A percentile compares a stretch with the other conserved stretches of the same genome.
Evolutionary conservation across 1,140 invertebrate species (phyloP).

Genomic region (Formica selysi): DNA sequence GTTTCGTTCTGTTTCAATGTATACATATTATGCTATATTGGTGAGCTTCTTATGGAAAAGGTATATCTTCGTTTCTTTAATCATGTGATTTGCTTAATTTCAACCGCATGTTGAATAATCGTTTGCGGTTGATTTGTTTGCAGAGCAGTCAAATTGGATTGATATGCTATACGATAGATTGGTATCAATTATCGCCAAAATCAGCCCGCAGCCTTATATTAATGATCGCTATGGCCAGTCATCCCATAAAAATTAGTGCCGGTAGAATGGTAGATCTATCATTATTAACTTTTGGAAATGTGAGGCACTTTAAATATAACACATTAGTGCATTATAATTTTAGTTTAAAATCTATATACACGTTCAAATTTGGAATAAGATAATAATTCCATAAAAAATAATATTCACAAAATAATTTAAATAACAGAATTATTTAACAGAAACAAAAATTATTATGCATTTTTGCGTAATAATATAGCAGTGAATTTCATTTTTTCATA

Average conservation of each 20-base stretch:
- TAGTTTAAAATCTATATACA: not conserved
- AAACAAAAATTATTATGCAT: no score
- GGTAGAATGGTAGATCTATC: constrained; percentile 74
- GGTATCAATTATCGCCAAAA: constrained; percentile 72
- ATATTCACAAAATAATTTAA: not conserved
- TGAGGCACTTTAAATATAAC: constrained; percentile 31
- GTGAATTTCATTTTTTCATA: not conserved
- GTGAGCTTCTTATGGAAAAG: constrained; percentile 73
- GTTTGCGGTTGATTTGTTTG: not conserved
- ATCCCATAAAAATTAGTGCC: constrained; percentile 73
- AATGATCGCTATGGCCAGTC: constrained; percentile 70
- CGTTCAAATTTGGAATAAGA: not conserved
- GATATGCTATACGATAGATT: constrained; percentile 72
- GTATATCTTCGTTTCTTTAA: constrained; percentile 50
- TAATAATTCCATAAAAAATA: not conserved
- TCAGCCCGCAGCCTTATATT: constrained; percentile 65
- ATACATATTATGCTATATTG: constrained; percentile 79
- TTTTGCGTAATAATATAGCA: not conserved
- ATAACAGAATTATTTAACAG: no score
- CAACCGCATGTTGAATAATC: not conserved
- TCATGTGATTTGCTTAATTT: not conserved
- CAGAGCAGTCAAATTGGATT: constrained; percentile 72
- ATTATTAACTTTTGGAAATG: constrained; percentile 60
- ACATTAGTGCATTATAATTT: not conserved
- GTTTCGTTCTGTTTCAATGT: constrained; percentile 76